These are phyloP conservation scores for Tolypeutes matacus DNA, from an alignment of 2,797 vertebrate genomes.

Conservation along the genomic window DNA sequence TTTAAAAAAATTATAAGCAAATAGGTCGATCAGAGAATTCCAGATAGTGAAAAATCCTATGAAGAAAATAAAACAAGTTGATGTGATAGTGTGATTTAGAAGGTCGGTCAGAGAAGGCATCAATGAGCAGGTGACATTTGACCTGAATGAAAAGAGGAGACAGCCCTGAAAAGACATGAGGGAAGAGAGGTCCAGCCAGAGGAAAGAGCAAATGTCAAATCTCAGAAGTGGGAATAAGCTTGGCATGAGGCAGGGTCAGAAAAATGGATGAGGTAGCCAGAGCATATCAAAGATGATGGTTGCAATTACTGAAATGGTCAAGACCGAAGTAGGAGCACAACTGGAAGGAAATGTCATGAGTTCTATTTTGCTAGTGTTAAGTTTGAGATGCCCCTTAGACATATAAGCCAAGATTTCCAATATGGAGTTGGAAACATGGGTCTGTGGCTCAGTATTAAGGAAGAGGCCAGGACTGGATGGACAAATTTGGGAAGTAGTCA, in stretches of 20 bases:
- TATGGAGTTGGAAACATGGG: not conserved
- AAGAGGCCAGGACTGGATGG: not conserved
- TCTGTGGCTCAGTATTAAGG: not conserved
- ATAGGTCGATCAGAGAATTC: not conserved
- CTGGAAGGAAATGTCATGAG: not conserved
- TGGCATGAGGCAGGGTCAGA: not conserved
- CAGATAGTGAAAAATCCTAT: not conserved
- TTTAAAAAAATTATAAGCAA: not conserved
- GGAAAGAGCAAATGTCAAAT: not conserved
- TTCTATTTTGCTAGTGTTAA: not conserved
- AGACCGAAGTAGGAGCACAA: not conserved
- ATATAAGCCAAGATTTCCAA: not conserved
- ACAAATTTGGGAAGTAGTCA: not conserved
- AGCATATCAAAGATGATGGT: not conserved
- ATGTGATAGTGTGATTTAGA: not conserved
- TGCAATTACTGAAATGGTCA: not conserved
- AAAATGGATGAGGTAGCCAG: not conserved
- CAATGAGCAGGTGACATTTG: not conserved
- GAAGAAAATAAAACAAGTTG: constrained; percentile 1
- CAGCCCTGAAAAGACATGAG: not conserved
- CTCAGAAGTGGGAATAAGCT: not conserved
- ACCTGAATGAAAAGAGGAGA: not conserved
- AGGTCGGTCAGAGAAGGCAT: not conserved
- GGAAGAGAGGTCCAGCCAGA: not conserved
- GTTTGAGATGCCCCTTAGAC: not conserved